phyloP scores from a whole-genome alignment of 2,888 invertebrate species.

The Andrena marginata region DNA sequence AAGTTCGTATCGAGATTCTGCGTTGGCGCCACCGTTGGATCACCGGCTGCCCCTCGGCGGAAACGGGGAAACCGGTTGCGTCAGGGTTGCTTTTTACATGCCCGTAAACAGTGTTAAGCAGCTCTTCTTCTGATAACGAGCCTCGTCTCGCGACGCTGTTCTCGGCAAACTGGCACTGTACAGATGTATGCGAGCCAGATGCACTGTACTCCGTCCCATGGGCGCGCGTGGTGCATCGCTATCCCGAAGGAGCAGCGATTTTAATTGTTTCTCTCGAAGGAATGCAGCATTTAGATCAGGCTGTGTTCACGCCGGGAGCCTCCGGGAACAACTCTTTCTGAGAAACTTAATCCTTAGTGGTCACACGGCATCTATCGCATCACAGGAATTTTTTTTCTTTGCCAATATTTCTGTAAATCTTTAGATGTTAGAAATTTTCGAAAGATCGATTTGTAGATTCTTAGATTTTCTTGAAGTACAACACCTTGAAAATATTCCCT shows the following conservation, averaged over 20 bases:
- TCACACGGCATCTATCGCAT: too few relatives aligned
- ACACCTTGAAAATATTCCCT: too few relatives aligned
- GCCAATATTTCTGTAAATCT: too few relatives aligned
- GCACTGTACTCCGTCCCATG: neutral
- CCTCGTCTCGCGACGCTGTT: neutral
- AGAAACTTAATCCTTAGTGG: too few relatives aligned
- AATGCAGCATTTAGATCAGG: too few relatives aligned
- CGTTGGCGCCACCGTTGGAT: constrained; percentile 53
- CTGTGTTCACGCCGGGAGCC: too few relatives aligned
- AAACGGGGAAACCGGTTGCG: constrained; percentile 70
- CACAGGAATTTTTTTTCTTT: too few relatives aligned
- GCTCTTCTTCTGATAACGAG: constrained; percentile 46
- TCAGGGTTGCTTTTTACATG: constrained; percentile 49
- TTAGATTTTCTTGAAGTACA: too few relatives aligned
- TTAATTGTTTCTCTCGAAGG: neutral
- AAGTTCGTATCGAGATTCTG: constrained; percentile 59
- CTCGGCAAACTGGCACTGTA: neutral
- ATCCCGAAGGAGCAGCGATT: neutral
- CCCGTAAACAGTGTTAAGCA: constrained; percentile 40
- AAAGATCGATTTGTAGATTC: too few relatives aligned
- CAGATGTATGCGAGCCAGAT: constrained; percentile 16
- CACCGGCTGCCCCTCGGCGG: constrained; percentile 47
- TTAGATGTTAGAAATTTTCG: too few relatives aligned
- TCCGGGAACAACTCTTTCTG: too few relatives aligned
- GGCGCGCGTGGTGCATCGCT: too few relatives aligned